Evolutionary conservation across 2,888 invertebrate species (phyloP).

Genomic region (Acleris emargana): DNA sequence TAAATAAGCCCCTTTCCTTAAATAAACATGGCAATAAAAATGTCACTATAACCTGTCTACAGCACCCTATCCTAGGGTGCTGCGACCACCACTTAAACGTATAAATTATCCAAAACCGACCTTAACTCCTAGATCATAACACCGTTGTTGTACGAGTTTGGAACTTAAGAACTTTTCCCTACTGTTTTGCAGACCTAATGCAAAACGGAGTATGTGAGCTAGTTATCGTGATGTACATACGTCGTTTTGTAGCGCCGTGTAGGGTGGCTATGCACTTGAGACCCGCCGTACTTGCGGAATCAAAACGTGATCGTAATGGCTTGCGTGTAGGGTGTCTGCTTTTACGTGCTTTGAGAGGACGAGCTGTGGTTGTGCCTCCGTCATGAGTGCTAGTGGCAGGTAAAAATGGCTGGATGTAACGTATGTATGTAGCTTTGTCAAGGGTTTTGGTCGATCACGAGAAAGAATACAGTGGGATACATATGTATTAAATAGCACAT

Average conservation of each 20-base stretch:
- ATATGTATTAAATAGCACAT: no score
- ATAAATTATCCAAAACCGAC: slow-evolving; percentile 7
- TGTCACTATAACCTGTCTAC: slow-evolving; percentile 29
- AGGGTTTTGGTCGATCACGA: slow-evolving; percentile 12
- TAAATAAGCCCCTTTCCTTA: slow-evolving; percentile 30
- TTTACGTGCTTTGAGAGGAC: slow-evolving; percentile 33
- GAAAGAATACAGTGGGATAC: not conserved
- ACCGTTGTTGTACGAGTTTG: not conserved
- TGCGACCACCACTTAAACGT: not conserved
- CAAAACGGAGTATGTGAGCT: slow-evolving; percentile 1
- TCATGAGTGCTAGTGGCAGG: not conserved
- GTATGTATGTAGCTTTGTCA: not conserved
- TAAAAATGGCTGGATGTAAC: slow-evolving; percentile 9
- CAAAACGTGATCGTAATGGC: slow-evolving; percentile 34
- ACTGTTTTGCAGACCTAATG: not conserved
- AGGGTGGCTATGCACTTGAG: slow-evolving; percentile 31
- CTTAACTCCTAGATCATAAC: slow-evolving; percentile 6
- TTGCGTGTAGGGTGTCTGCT: slow-evolving; percentile 31
- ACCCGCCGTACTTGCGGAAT: slow-evolving; percentile 32
- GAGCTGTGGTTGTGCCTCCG: slow-evolving; percentile 9
- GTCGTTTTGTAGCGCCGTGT: slow-evolving; percentile 15
- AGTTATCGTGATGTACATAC: not conserved
- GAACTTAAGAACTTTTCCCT: slow-evolving; percentile 3
- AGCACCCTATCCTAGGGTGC: slow-evolving; percentile 17
- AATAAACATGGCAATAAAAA: slow-evolving; percentile 33